Conservation (phyloP, 2,797 vertebrate species). For the Molossus molossus region DNA sequence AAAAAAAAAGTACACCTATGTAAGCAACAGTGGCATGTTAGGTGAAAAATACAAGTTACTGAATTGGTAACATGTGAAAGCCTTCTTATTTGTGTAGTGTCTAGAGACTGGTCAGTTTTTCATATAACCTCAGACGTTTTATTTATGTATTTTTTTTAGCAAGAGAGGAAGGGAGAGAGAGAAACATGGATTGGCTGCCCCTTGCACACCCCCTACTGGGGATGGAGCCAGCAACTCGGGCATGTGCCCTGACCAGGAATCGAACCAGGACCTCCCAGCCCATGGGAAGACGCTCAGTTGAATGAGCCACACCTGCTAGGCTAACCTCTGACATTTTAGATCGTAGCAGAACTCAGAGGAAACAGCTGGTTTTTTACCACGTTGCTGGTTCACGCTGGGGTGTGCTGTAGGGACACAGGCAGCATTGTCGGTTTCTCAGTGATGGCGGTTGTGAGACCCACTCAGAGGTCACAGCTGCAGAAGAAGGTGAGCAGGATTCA, state of each 20-base stretch:
- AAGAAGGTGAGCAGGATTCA: fast-evolving
- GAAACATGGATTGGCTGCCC: no score
- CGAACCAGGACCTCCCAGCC: no score
- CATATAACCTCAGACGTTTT: background rate
- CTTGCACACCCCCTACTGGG: no score
- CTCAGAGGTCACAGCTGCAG: background rate
- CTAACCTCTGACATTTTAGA: background rate
- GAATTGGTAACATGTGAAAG: fast-evolving
- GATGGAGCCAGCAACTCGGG: no score
- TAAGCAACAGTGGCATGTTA: fast-evolving
- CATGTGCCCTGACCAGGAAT: no score
- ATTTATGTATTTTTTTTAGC: no score
- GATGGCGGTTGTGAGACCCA: fast-evolving
- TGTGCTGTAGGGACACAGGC: fast-evolving
- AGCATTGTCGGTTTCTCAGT: fast-evolving
- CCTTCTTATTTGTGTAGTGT: fast-evolving
- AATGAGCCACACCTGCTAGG: no score
- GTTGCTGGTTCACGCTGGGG: background rate
- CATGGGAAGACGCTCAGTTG: no score
- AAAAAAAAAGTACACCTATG: background rate
- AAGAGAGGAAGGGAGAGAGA: no score
- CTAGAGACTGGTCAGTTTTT: background rate
- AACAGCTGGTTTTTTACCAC: fast-evolving
- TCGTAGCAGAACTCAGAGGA: background rate
- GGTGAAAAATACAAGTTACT: fast-evolving